Base-by-base conservation (phyloP, 2,797 vertebrate species). In the Thalassophryne amazonica region DNA sequence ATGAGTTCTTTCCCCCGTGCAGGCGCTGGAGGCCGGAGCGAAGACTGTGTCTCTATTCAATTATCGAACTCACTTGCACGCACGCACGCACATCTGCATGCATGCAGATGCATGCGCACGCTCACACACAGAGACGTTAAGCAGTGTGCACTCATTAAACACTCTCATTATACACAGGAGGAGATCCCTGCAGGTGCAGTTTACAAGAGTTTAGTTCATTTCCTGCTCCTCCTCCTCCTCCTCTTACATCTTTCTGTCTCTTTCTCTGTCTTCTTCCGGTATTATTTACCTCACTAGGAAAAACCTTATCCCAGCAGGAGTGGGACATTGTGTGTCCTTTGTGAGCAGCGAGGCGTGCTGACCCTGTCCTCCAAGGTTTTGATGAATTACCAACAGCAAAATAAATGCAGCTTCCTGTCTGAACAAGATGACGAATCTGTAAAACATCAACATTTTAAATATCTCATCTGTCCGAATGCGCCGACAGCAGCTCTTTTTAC, bases 121-220 rank as follows among this genome's bases (percentile, higher is more conserved):
- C 48, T 10, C 62, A 43, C 56, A 58, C 53, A 63, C 7, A 5
- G 50, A 60, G 62, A 70, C 69, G 74, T 85, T 78, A 80, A 89
- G 83, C 83, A 74, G 81, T 84, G 81, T 88, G 85, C 78, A 60
- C 79, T 90, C 85, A 89, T 89, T 89, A 89, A 90, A 79, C 74
- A 74, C 82, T 79, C 81, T 89, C 80, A 89, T 90, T 90, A 88
- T 80, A 86, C 73, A 78, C 76, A 83, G 73, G 82, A 85, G 76
- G 73, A 82, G 80, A 83, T 78, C 74, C 69, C 86, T 80, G 78
- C 87, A 88, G 78, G 86, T 87, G 85, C 78, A 86, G 80, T 85
- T 83, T 81, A 85, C 73, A 58, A 73, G 76, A 81, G 76, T 87
- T 87, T 77, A 84, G 69, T 83, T 73, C 62, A 69, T 76, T 84